Evolutionary conservation across 1,140 invertebrate species (phyloP), one percentile per base, ranked within the genome.

Genomic region (Dermatophagoides farinae): DNA sequence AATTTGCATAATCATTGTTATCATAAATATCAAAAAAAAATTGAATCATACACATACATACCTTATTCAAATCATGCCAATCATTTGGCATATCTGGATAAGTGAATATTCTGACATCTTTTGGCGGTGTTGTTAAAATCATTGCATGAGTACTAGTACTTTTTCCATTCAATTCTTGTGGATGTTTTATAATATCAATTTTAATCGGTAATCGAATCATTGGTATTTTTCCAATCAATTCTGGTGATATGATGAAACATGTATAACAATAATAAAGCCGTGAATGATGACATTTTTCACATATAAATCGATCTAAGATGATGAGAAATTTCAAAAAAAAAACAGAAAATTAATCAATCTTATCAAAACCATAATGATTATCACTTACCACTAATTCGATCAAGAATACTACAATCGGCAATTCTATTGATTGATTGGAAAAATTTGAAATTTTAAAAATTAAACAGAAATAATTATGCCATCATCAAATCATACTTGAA

Each of bases 171-270:
- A 88, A 85, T 77, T 97, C 93, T 70, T 79, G 77, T 51, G 78
- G 79, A 73, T 97, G 91, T 71, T 96, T 97, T 23, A 97, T 88
- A 31, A 97, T 90, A 68, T 96, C 89, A 39, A 97, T 80, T 71
- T 85, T 82, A 37, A 95, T 71, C 9, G 92, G 92, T 14, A 97
- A 73, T 44, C 18, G 18, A 1, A 57, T 37, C 4, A 1, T 5
- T 6, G 53, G 53, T 23, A 57, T 16, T 16, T 23, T 18, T 12
- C 10, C 16, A 18, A 23, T 44, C 20, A 57, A 20, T 25, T 16
- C 12, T 14, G 79, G 72, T 25, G 90, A 78, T 0, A 85, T 82
- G 39, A 82, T 71, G 67, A 77, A 86, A 73, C 89, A 93, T 25
- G 78, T 83, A 66, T 95, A 92, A 70, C 88, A 95, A 73, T 88